Evolutionary conservation across 2,888 invertebrate species (phyloP).

Genomic region (Eugnorisma glareosa): DNA sequence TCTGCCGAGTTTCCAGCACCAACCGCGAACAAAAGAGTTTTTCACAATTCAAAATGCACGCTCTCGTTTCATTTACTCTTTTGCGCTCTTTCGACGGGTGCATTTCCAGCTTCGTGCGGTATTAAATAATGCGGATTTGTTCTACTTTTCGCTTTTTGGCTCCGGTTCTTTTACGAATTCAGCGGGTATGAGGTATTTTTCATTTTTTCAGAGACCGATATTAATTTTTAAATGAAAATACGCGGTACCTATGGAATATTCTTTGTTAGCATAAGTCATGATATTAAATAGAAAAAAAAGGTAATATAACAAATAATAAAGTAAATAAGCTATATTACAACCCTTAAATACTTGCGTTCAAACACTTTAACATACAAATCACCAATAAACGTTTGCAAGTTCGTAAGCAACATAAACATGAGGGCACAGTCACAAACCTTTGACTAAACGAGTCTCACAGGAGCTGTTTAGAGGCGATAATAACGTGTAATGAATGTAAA

Average conservation of each 20-base stretch:
- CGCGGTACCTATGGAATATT: slow-evolving; percentile 13
- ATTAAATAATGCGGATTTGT: slow-evolving; percentile 88
- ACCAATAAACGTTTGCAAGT: slow-evolving; percentile 52
- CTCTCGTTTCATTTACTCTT: slow-evolving; percentile 90
- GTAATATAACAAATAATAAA: too few species aligned
- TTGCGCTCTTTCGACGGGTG: slow-evolving; percentile 88
- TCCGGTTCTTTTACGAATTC: slow-evolving; percentile 73
- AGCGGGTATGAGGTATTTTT: slow-evolving; percentile 70
- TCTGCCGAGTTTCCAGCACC: slow-evolving; percentile 84
- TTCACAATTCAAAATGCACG: slow-evolving; percentile 89
- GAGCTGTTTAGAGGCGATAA: slow-evolving; percentile 87
- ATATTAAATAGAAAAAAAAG: not conserved
- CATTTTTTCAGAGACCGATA: slow-evolving; percentile 67
- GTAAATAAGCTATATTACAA: not conserved
- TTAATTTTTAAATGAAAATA: slow-evolving; percentile 55
- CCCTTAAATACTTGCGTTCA: not conserved
- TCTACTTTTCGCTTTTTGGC: slow-evolving; percentile 83
- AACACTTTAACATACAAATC: slow-evolving; percentile 34
- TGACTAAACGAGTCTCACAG: slow-evolving; percentile 82
- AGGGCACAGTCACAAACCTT: slow-evolving; percentile 74
- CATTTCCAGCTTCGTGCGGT: slow-evolving; percentile 87
- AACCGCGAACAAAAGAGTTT: slow-evolving; percentile 88
- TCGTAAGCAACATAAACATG: slow-evolving; percentile 64
- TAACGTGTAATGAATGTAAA: slow-evolving; percentile 87
- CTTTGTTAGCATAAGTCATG: not conserved